Conservation (phyloP, 2,113 vertebrate genomes). For the Zingel zingel region DNA sequence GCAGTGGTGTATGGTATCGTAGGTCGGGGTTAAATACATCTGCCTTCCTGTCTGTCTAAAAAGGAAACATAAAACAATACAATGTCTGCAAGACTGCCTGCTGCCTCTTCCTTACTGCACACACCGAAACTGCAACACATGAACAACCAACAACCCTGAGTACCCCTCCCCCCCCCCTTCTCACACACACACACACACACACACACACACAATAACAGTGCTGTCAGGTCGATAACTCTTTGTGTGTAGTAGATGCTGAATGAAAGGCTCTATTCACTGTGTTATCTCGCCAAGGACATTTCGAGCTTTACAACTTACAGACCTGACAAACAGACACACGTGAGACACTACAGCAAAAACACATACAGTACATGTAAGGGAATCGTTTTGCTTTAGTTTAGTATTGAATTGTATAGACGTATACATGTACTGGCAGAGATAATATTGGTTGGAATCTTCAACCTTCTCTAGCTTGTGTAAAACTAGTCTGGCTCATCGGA, state of each 20-base stretch:
- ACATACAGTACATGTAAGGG: not conserved
- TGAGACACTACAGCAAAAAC: not conserved
- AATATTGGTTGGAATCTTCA: not conserved
- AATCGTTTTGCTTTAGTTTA: not conserved
- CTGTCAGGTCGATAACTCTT: not conserved
- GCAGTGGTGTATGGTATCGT: not conserved
- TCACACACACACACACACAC: not conserved
- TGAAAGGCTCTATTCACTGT: slow-evolving; percentile 32
- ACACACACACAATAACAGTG: not conserved
- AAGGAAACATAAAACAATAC: slow-evolving; percentile 1
- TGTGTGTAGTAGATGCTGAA: not conserved
- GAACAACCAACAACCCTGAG: not conserved
- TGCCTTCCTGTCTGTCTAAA: not conserved
- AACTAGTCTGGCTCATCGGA: not conserved
- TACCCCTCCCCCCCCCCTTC: not conserved
- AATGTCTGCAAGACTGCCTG: not conserved
- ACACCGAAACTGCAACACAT: slow-evolving; percentile 15
- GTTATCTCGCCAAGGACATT: slow-evolving; percentile 7
- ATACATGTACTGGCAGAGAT: not conserved
- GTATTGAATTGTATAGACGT: not conserved
- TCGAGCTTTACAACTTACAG: slow-evolving; percentile 4
- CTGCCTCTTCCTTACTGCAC: slow-evolving; percentile 55
- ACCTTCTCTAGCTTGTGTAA: not conserved
- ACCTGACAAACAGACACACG: not conserved
- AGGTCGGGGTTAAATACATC: not conserved